Base-by-base conservation (phyloP, 2,888 invertebrate genomes). In the Drosophila pseudotalamancana region DNA sequence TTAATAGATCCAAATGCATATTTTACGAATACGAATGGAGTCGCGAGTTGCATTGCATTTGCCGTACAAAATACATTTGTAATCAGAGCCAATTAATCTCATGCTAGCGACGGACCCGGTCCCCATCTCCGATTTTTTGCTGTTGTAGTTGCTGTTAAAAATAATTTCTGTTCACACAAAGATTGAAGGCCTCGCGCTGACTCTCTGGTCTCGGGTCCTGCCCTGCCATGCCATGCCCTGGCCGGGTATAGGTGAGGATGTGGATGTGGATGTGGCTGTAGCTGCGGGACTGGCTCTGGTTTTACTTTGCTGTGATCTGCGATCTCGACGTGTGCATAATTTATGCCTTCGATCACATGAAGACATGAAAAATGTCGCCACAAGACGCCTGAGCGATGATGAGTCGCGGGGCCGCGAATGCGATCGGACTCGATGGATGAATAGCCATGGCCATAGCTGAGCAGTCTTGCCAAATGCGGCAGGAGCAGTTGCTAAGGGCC, bases 101-200 rank as follows among this genome's bases (percentile, higher is more conserved):
- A 60, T 42, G 66, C 63, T 32, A 49, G 68, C 49, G 31, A 67
- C 56, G 46, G 60, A 60, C 57, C 45, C 48, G 45, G 48, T 55
- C 55, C 29, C 42, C 42, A 39, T 35, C 57, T 39, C 25, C 29
- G 54, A 45, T 60, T 65, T 59, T 56, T 29, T 46, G 65, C 43
- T 53, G 77, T 61, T 68, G 82, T 67, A 73, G 68, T 73, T 85
- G 80, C 77, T 87, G 83, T 83, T 83, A 86, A 83, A 83, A 83
- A 83, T 83, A 87, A 83, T 85, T 87, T 86, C 79, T 87, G 83
- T 87, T 86, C 88, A 83, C 88, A 87, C 83, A 83, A 87, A 83
- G 83, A 87, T 83, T 83, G 88, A 83, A 83, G 79, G 77, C 68
- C 72, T 65, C 40, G 65, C 19, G 31, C 46, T 18, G 46, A 25